phyloP scores from a whole-genome alignment of 2,888 invertebrate species.

The Blastobasis lacticolella region DNA sequence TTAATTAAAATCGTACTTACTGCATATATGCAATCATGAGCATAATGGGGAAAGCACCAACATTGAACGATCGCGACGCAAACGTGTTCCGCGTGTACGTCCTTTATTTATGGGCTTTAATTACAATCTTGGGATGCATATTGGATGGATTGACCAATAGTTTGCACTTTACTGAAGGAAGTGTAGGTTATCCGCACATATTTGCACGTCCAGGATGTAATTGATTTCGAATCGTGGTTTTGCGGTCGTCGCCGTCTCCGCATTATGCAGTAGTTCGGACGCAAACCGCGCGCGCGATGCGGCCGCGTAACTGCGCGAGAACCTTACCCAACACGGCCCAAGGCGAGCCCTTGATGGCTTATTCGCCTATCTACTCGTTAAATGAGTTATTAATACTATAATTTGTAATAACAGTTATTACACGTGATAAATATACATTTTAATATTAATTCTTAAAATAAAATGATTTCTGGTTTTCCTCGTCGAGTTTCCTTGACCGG shows the following conservation, averaged over 20 bases:
- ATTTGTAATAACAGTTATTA: too few species aligned
- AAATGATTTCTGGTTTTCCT: slow-evolving; percentile 39
- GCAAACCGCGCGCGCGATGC: slow-evolving; percentile 26
- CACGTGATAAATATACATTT: too few species aligned
- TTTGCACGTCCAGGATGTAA: slow-evolving; percentile 14
- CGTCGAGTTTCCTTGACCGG: slow-evolving; percentile 56
- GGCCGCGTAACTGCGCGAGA: slow-evolving; percentile 22
- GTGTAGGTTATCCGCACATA: slow-evolving; percentile 16
- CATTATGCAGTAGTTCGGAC: slow-evolving; percentile 26
- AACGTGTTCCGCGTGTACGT: slow-evolving; percentile 34
- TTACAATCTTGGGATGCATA: slow-evolving; percentile 35
- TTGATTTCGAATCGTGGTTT: slow-evolving; percentile 20
- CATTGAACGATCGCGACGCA: slow-evolving; percentile 20
- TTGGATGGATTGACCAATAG: slow-evolving; percentile 30
- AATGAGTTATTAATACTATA: slow-evolving; percentile 16
- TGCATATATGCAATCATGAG: slow-evolving; percentile 22
- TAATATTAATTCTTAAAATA: not conserved
- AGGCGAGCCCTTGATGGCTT: slow-evolving; percentile 35
- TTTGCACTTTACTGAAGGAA: slow-evolving; percentile 26
- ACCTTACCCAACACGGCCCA: slow-evolving; percentile 42
- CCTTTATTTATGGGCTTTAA: slow-evolving; percentile 48
- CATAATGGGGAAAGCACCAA: slow-evolving; percentile 34
- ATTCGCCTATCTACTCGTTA: slow-evolving; percentile 25
- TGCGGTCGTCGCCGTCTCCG: slow-evolving; percentile 13
- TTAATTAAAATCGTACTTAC: too few species aligned